These are phyloP conservation scores for Tetheella fluctuosa DNA, from an alignment of 2,888 invertebrate genomes.

Conservation along the genomic window DNA sequence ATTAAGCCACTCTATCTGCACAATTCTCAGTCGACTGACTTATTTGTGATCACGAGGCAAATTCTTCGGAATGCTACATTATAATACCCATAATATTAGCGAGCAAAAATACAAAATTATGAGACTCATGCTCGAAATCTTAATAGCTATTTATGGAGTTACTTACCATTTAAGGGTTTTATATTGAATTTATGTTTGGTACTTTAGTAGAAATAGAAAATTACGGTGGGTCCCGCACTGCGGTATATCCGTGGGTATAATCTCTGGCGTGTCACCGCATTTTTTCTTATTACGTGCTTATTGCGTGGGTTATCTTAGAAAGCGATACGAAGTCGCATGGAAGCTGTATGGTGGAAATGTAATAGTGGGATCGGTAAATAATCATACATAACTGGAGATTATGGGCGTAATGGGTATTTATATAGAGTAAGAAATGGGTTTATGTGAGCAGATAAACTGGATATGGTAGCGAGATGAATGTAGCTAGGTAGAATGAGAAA, in stretches of 20 bases:
- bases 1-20: constrained; percentile 10
- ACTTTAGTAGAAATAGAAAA: constrained; percentile 57
- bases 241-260: constrained; percentile 64
- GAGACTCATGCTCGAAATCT: constrained; percentile 41
- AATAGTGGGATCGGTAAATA: constrained; percentile 26
- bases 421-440: constrained; percentile 3
- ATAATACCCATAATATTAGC: constrained; percentile 36
- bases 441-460: background rate
- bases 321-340: constrained; percentile 24
- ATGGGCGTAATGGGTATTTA: constrained; percentile 17
- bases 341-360: constrained; percentile 23
- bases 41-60: constrained; percentile 26
- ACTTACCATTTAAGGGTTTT: constrained; percentile 57
- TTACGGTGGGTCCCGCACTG: constrained; percentile 65
- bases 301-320: constrained; percentile 33
- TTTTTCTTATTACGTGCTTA: constrained; percentile 62
- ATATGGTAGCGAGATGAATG: background rate
- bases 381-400: constrained; percentile 22
- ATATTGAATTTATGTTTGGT: constrained; percentile 64
- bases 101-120: constrained; percentile 42
- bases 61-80: constrained; percentile 33
- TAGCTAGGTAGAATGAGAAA: background rate
- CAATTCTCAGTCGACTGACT: constrained; percentile 2
- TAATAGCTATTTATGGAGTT: constrained; percentile 47
- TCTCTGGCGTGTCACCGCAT: constrained; percentile 66